Conservation (phyloP, 2,888 invertebrate genomes). For the Podotricha telesiphe region DNA sequence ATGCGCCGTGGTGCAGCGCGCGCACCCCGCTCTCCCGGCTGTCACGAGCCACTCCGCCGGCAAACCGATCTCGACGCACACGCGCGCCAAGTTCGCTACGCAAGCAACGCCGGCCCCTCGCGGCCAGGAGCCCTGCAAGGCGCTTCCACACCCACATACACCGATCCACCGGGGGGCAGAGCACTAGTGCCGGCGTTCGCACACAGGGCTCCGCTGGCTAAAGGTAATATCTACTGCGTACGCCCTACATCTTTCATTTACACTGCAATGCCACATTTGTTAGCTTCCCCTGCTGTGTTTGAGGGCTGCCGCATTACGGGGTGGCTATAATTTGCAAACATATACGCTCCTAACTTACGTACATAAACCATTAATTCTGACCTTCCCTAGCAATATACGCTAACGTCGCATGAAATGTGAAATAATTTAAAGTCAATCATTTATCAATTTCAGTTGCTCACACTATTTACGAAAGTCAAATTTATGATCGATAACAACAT, state of each 20-base stretch:
- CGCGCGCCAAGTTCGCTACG: slow-evolving; percentile 74
- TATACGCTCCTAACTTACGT: slow-evolving; percentile 13
- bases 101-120: slow-evolving; percentile 80
- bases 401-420: neutral
- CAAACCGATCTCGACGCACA: slow-evolving; percentile 73
- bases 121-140: slow-evolving; percentile 79
- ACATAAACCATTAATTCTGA: slow-evolving; percentile 1
- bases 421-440: slow-evolving; percentile 15
- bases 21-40: slow-evolving; percentile 57
- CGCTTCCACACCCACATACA: slow-evolving; percentile 66
- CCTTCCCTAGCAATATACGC: neutral
- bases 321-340: slow-evolving; percentile 37
- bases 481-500: slow-evolving; percentile 20
- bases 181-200: slow-evolving; percentile 75
- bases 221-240: slow-evolving; percentile 60
- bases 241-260: slow-evolving; percentile 56
- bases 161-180: slow-evolving; percentile 61
- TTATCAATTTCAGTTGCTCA: slow-evolving; percentile 30
- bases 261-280: slow-evolving; percentile 57
- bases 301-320: slow-evolving; percentile 62
- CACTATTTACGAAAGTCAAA: slow-evolving; percentile 10
- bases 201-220: slow-evolving; percentile 71
- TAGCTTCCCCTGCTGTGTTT: slow-evolving; percentile 46
- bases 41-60: slow-evolving; percentile 77
- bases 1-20: slow-evolving; percentile 73